Conservation (phyloP, 1,140 invertebrate species). For the Drosophila lini region DNA sequence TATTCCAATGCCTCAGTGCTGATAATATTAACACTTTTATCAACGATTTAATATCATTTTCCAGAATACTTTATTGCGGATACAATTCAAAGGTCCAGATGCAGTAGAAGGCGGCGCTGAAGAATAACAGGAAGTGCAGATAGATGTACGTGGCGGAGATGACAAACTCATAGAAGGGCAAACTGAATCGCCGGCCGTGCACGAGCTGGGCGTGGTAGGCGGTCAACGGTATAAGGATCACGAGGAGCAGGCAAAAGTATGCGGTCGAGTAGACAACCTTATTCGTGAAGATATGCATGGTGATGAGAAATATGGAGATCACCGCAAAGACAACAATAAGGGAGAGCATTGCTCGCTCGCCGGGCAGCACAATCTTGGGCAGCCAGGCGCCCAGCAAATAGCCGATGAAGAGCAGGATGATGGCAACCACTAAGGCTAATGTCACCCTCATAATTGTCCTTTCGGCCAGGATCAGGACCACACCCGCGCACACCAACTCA, state of each 20-base stretch:
- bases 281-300: slow-evolving; percentile 12
- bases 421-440: not conserved
- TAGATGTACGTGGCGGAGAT: slow-evolving; percentile 15
- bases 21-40: too few relatives aligned
- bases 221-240: slow-evolving; percentile 4
- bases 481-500: slow-evolving; percentile 2
- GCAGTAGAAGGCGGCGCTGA: slow-evolving; percentile 5
- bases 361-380: slow-evolving; percentile 26
- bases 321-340: slow-evolving; percentile 6
- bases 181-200: slow-evolving; percentile 12
- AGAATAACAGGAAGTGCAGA: slow-evolving; percentile 41
- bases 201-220: slow-evolving; percentile 32
- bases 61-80: not conserved
- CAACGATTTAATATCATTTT: too few relatives aligned
- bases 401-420: not conserved
- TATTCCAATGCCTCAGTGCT: too few relatives aligned
- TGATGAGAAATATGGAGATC: slow-evolving; percentile 1
- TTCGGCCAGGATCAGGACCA: slow-evolving; percentile 10
- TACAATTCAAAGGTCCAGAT: slow-evolving; percentile 7
- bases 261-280: not conserved
- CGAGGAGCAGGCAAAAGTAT: slow-evolving; percentile 15
- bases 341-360: slow-evolving; percentile 14
- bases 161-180: slow-evolving; percentile 29
- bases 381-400: slow-evolving; percentile 35
- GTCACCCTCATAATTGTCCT: not conserved